phyloP scores from a whole-genome alignment of 2,113 vertebrate genomes.

The Sinocyclocheilus grahami region DNA sequence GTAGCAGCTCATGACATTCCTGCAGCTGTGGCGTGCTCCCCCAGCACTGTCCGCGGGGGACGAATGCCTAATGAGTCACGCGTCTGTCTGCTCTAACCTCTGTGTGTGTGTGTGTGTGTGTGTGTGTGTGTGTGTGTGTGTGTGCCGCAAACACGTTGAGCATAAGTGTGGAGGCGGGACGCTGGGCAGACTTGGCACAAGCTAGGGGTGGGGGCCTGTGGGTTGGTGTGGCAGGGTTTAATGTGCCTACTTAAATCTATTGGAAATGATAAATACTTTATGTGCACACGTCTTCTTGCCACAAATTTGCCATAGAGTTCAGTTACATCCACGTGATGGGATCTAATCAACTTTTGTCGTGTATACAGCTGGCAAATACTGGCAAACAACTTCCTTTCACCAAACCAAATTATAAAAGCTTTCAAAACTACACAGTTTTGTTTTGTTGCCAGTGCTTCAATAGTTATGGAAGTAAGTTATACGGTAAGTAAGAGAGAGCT shows the following conservation, averaged over 20 bases:
- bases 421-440: background rate
- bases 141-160: slow-evolving; percentile 50
- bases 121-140: slow-evolving; percentile 63
- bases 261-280: slow-evolving; percentile 62
- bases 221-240: slow-evolving; percentile 65
- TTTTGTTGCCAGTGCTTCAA: background rate
- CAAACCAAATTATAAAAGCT: background rate
- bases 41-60: slow-evolving; percentile 78
- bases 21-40: slow-evolving; percentile 78
- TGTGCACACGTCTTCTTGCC: slow-evolving; percentile 37
- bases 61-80: slow-evolving; percentile 85
- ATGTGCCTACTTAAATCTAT: slow-evolving; percentile 64
- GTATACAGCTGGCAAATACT: background rate
- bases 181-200: slow-evolving; percentile 75
- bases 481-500: slow-evolving; percentile 25
- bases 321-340: slow-evolving; percentile 1
- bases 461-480: background rate
- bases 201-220: slow-evolving; percentile 57
- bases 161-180: slow-evolving; percentile 65
- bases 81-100: slow-evolving; percentile 83
- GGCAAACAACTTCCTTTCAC: background rate
- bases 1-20: slow-evolving; percentile 80
- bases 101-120: slow-evolving; percentile 65
- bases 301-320: slow-evolving; percentile 24
- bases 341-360: slow-evolving; percentile 21